A percentile compares a stretch with the other conserved stretches of the same genome.
Conservation (phyloP, 1,140 invertebrate species). For the Psilanteris sp. region DNA sequence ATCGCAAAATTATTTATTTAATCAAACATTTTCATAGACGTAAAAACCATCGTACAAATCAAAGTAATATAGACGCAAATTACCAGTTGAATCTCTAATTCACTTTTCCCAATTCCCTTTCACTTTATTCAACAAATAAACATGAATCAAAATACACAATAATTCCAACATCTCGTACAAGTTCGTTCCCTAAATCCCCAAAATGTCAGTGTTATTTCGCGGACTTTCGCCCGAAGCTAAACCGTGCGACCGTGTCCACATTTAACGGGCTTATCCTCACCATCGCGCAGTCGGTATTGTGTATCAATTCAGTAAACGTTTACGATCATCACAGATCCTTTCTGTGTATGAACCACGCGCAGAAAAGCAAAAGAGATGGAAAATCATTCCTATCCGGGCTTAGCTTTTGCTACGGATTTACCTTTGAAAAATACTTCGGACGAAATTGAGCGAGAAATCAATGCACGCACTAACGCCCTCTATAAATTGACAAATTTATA, state of each 20-base stretch:
- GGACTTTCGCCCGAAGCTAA: constrained; percentile 10
- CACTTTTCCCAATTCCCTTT: too few species aligned
- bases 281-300: constrained; percentile 52
- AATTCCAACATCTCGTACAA: constrained; percentile 4
- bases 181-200: background rate
- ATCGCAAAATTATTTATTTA: too few species aligned
- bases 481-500: constrained; percentile 54
- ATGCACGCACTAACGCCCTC: constrained; percentile 72
- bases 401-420: constrained; percentile 61
- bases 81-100: too few species aligned
- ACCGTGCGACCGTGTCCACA: constrained; percentile 59
- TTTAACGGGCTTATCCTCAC: constrained; percentile 65
- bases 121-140: too few species aligned
- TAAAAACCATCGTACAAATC: too few species aligned
- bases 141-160: too few species aligned
- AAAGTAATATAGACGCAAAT: too few species aligned
- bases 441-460: constrained; percentile 76
- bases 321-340: constrained; percentile 59
- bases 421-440: constrained; percentile 66
- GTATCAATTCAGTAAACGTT: constrained; percentile 62
- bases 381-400: constrained; percentile 43
- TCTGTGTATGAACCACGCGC: constrained; percentile 16
- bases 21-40: too few species aligned
- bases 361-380: constrained; percentile 34
- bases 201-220: constrained; percentile 39